Conservation (phyloP, 1,140 invertebrate genomes). For the Meloidogyne hapla region DNA sequence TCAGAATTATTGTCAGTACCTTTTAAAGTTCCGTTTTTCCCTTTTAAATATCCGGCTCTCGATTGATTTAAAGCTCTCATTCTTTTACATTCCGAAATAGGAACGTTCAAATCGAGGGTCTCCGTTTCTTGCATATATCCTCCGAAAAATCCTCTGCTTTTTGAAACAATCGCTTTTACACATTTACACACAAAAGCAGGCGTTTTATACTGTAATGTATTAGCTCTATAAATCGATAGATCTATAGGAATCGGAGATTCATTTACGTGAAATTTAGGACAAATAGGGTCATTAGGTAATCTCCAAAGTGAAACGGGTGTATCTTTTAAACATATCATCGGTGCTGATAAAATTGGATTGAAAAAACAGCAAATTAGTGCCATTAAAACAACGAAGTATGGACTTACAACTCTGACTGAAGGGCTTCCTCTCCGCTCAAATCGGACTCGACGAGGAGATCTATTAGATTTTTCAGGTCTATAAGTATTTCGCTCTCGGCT, state of each 20-base stretch:
- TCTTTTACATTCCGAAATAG: background rate
- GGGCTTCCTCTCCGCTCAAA: background rate
- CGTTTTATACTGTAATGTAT: slow-evolving; percentile 3
- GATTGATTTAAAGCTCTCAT: slow-evolving; percentile 14
- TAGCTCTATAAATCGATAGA: background rate
- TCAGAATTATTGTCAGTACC: background rate
- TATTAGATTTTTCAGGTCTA: too few species aligned
- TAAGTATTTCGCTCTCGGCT: background rate
- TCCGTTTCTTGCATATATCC: background rate
- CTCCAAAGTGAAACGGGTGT: too few species aligned
- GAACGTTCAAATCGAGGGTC: background rate
- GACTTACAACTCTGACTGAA: background rate
- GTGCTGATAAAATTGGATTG: too few species aligned
- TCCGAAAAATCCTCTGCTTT: background rate
- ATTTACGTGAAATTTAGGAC: background rate
- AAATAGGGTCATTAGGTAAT: too few species aligned
- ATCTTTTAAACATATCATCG: too few species aligned
- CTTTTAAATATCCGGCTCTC: background rate
- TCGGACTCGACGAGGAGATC: too few species aligned
- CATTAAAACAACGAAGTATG: background rate
- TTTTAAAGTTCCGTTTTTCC: background rate
- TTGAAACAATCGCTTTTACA: background rate
- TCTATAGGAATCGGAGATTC: background rate
- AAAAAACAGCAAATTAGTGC: background rate
- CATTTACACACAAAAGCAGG: slow-evolving; percentile 8